phyloP scores from a whole-genome alignment of 2,113 vertebrate species.

The Crypturellus undulatus region DNA sequence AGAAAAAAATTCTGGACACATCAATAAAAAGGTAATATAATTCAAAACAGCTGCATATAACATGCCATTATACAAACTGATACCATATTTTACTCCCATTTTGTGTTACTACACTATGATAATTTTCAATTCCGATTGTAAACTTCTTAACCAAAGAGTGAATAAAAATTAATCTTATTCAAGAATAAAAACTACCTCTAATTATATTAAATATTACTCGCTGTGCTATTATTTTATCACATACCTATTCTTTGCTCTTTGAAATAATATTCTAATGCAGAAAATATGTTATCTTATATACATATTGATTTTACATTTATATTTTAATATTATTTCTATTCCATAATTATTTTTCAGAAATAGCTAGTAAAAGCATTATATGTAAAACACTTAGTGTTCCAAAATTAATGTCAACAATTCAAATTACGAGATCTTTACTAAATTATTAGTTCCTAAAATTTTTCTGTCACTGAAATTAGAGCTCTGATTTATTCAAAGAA shows the following conservation, averaged over 20 bases:
- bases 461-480: not conserved
- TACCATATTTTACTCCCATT: slow-evolving; percentile 75
- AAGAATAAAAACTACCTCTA: not conserved
- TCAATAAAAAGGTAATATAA: slow-evolving; percentile 80
- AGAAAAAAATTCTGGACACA: slow-evolving; percentile 76
- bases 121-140: slow-evolving; percentile 46
- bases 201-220: not conserved
- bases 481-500: not conserved
- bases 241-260: not conserved
- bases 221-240: not conserved
- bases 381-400: not conserved
- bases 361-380: not conserved
- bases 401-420: not conserved
- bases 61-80: slow-evolving; percentile 78
- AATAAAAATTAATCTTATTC: slow-evolving; percentile 33
- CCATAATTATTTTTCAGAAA: not conserved
- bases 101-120: slow-evolving; percentile 62
- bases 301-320: not conserved
- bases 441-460: not conserved
- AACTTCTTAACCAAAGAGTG: slow-evolving; percentile 43
- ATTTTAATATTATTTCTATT: not conserved
- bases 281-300: not conserved
- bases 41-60: slow-evolving; percentile 78
- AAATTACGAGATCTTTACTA: not conserved
- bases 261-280: not conserved